Base-by-base conservation (phyloP, 53 echinoderm and acorn worm genomes). In the Stichopus horrens region DNA sequence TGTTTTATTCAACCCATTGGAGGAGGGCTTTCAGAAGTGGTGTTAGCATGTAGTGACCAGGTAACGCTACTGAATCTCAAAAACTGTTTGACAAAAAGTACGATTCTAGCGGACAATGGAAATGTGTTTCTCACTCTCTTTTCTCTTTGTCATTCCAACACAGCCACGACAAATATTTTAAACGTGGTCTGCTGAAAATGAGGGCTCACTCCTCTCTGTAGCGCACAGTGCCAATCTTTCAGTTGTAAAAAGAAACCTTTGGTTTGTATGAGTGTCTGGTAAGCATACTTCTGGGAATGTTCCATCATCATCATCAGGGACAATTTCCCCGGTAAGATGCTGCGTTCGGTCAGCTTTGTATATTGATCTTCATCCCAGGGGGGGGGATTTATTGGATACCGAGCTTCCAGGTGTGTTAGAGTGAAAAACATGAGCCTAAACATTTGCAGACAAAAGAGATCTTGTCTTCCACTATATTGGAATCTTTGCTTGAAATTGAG, bases 91-190 rank as follows among this genome's bases (percentile, higher is more conserved):
- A 37, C 37, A 1, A 2, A 37, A 37, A 37, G 37, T 37, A 37
- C 37, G 37, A 37, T 37, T 37, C 37, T 37, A 37, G 37, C 37
- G 37, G 37, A 37, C 37, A 2, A 37, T 37, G n/a, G 71, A 71
- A 71, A 71, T 71, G 71, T 71, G 71, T 71, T 71, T 71, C 23
- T 81, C 81, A 81, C 88, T 79, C 92, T 92, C 67, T 92, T 78
- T 92, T 85, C 85, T 92, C 75, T 91, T 91, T 94, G 83, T 94
- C 91, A 94, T 91, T 91, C 92, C 94, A 92, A 92, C 92, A 90
- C 92, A 94, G 94, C 94, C 94, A 94, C 94, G 92, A 86, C 66
- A 65, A 65, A 58, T 86, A 66, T 66, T 10, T 23, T 53, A 77
- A 86, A 86, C 86, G 86, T 86, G 86, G 86, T 86, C 86, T 86